Base-by-base conservation (phyloP, 1,140 invertebrate species). In the Mamestra configurata region DNA sequence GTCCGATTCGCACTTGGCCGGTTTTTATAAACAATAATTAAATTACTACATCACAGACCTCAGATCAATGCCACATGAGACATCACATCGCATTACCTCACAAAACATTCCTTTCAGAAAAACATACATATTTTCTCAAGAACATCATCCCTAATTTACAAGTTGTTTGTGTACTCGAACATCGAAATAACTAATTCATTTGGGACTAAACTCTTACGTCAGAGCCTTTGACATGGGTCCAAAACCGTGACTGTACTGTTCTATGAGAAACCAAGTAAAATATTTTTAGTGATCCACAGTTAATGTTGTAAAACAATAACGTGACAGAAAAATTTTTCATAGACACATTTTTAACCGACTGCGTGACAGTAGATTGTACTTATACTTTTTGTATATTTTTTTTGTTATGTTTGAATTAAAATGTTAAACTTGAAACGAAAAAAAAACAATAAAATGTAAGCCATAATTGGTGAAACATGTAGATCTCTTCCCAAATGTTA, bases 181-280 rank as follows among this genome's bases (percentile, higher is more conserved):
- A 66, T 49, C 40, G 8, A 27, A 27, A 49, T 70, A 49, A 73
- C 31, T n/a, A 59, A 73, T 73, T 73, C 53, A 59, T 57, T 73
- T 73, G 71, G 35, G 51, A 59, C 11, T 71, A n/a, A 40, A 73
- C 31, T 55, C 18, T 57, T n/a, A 53, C 49, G 68, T 53, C 46
- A 71, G 43, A 40, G 5, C 22, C 40, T 71, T 35, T 71, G 68
- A 71, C 49, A 35, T 71, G 68, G 68, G 68, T 71, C 49, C 8
- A n/a, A 18, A 24, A 27, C 6, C 24, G 68, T 49, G 15, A 31
- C 24, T 71, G 4, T 7, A 35, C 22, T 51, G 3, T 27, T 31
- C 13, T 53, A 51, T 49, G 35, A 35, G 57, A 10, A 10, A 64
- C n/a, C 27, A 64, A n/a, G 55, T 59, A 22, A 15, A 31, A 15